Percentiles rank a stretch among this genome's conserved stretches.
Evolutionary conservation across 2,113 vertebrate genomes (phyloP).

Genomic region (Hemichromis elongatus): DNA sequence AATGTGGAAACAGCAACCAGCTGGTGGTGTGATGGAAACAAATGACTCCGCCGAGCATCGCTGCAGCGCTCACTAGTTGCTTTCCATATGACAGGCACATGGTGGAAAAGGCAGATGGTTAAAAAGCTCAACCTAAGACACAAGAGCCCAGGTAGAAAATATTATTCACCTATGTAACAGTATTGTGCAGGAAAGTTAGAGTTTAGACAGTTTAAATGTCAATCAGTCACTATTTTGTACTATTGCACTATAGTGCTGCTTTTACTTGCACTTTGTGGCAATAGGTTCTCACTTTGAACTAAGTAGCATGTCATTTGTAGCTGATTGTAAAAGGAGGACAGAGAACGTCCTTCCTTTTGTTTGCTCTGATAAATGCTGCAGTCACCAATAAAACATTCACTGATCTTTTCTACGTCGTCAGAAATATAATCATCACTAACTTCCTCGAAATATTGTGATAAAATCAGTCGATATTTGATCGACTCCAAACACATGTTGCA

Average conservation of each 20-base stretch:
- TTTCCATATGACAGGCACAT: background rate
- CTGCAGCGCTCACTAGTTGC: background rate
- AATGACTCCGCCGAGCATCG: background rate
- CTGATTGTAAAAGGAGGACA: background rate
- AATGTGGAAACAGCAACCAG: background rate
- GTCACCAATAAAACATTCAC: background rate
- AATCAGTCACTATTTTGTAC: background rate
- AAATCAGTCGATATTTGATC: background rate
- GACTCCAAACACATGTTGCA: background rate
- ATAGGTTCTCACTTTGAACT: background rate
- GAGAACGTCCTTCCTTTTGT: background rate
- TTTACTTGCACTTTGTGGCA: background rate
- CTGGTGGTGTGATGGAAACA: background rate
- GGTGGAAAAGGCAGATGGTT: background rate
- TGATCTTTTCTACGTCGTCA: background rate
- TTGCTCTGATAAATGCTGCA: background rate
- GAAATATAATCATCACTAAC: background rate
- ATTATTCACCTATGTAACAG: background rate
- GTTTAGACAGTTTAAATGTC: background rate
- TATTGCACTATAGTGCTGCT: background rate
- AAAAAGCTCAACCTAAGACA: background rate
- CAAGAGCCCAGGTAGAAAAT: background rate
- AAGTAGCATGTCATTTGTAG: background rate
- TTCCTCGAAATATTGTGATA: background rate
- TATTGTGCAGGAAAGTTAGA: background rate